Evolutionary conservation across 2,888 invertebrate species (phyloP), one percentile per base, ranked within the genome.

Genomic region (Tuberolachnus salignus): DNA sequence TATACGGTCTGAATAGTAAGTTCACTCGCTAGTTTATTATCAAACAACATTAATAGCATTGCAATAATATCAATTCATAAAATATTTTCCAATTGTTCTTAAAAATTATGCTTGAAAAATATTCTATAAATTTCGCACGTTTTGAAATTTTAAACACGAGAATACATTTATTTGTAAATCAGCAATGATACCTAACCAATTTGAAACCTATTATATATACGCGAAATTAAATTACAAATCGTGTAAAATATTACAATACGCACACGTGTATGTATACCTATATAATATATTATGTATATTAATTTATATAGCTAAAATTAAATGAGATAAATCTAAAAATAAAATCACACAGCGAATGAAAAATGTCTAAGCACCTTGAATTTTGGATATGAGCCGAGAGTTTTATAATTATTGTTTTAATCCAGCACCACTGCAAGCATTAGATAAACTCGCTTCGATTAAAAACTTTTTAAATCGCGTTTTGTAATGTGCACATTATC

Each of bases 321-420:
- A 72, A 61, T 64, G 74, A 64, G 26, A 64, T 26, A 26, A 66
- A 19, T 74, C 74, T 66, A 66, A 74, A 74, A 74, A 74, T 74
- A 74, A 66, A 66, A 61, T 51, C 21, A 19, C 51, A 63, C 57
- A 69, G n/a, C 26, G 59, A n/a, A 72, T 74, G 74, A 64, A 74
- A 74, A 74, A 74, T 74, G 64, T 64, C 55, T 53, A 66, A 74
- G 64, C 74, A 74, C 72, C 74, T 66, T 66, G 74, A 14, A 74
- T 46, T 55, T 74, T 74, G 74, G 74, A 74, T 64, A 55, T 44
- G 64, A 64, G 74, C 74, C 74, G 64, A 74, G 74, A 74, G 55
- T 55, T 26, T 53, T 74, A 55, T 74, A 74, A 74, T 73, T 73
- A 73, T 74, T 66, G 74, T 66, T 74, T 74, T 66, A 66, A 74